Evolutionary conservation across 2,113 vertebrate species (phyloP), one percentile per base, ranked within the genome.

Genomic region (Numenius arquata): DNA sequence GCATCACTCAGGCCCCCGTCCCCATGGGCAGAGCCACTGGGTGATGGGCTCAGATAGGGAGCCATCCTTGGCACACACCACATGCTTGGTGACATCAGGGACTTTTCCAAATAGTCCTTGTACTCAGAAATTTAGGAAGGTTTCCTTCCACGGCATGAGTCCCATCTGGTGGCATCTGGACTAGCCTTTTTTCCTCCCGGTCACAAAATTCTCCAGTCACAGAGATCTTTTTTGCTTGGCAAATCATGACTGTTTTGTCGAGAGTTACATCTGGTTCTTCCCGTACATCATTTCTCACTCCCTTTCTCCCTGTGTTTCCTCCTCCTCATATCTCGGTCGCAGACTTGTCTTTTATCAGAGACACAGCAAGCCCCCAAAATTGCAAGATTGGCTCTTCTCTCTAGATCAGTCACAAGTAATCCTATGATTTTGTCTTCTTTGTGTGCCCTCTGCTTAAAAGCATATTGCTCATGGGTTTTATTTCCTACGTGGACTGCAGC

Each of bases 401-500:
- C 36, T 26, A 82, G 84, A 89, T 85, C 91, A 94, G 25, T 93
- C 25, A 1, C 71, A 43, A 71, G 70, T 62, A 95, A 93, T 95
- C 91, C 91, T 65, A 36, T 76, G 84, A 88, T 91, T 94, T 85
- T 88, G 27, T 48, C 81, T 85, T 83, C 72, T 93, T 86, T 93
- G 53, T 91, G 66, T 58, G 71, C 66, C 89, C 81, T 94, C 66
- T 0, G 1, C 62, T 87, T 77, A 94, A 96, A 96, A 94, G 87
- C 59, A 30, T 34, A 56, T 78, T 20, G 0, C 58, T 93, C 5
- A 0, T 72, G 43, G 67, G 48, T 74, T 82, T 93, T 75, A 96
- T 96, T 79, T 93, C 74, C 91, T 85, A n/a, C 66, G 47, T 25
- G 66, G 81, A 47, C 81, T 87, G 77, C 79, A 93, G 84, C 74